Percentiles rank a stretch among this genome's conserved stretches.
Conservation (phyloP, 1,140 invertebrate species). For the Lycorma delicatula region DNA sequence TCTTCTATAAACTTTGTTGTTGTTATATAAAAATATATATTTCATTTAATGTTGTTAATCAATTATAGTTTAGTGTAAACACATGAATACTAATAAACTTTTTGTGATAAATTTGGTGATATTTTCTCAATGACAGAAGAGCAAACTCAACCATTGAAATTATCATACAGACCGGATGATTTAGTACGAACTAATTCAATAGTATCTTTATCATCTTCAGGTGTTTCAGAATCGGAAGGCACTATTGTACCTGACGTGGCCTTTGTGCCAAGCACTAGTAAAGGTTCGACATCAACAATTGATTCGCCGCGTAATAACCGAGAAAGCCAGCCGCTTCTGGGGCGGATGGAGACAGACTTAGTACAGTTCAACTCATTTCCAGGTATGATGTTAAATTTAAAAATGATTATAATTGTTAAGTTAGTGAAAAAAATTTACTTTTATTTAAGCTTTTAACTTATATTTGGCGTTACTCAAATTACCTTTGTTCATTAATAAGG, state of each 20-base stretch:
- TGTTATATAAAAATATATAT: too few relatives aligned
- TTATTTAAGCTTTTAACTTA: too few relatives aligned
- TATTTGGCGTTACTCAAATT: too few relatives aligned
- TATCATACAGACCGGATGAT: conserved; percentile 26
- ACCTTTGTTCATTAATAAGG: too few relatives aligned
- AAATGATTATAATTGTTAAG: too few relatives aligned
- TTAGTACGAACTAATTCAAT: conserved; percentile 24
- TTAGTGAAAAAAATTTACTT: too few relatives aligned
- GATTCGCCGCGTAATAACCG: conserved; percentile 67
- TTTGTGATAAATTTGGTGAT: not conserved
- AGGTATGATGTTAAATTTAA: conserved; percentile 51
- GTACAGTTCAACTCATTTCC: conserved; percentile 66
- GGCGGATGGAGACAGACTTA: conserved; percentile 65
- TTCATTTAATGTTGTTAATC: too few relatives aligned
- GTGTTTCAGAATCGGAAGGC: conserved; percentile 46
- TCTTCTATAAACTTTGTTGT: too few relatives aligned
- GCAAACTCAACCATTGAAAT: conserved; percentile 28
- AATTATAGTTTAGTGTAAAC: too few relatives aligned
- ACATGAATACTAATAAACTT: not conserved
- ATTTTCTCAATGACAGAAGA: conserved; percentile 30
- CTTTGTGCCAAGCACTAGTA: conserved; percentile 33
- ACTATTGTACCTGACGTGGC: conserved; percentile 56
- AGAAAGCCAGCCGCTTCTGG: conserved; percentile 81
- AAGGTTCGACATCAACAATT: conserved; percentile 46
- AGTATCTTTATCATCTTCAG: conserved; percentile 26